Percentiles rank a stretch among this genome's conserved stretches.
Evolutionary conservation across 2,113 vertebrate genomes (phyloP).

Genomic region (Hiodon tergisus): DNA sequence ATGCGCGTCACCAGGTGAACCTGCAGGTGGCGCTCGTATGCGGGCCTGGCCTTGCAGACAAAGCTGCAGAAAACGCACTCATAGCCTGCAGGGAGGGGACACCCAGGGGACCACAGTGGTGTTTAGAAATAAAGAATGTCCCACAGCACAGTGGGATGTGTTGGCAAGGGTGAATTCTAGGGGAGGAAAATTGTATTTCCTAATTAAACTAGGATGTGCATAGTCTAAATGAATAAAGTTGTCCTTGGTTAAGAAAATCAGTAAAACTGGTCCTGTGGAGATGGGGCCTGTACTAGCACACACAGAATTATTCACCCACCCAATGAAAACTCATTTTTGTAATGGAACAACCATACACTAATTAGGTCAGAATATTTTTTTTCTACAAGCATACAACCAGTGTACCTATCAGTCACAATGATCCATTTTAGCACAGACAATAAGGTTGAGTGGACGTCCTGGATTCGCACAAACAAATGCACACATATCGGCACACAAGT

Average conservation of each 20-base stretch:
- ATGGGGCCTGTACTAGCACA: too few species aligned
- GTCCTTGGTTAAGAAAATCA: not conserved
- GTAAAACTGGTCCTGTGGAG: not conserved
- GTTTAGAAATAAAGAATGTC: not conserved
- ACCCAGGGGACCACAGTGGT: not conserved
- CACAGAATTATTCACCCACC: not conserved
- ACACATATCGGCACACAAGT: not conserved
- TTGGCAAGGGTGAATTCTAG: not conserved
- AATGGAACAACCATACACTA: too few species aligned
- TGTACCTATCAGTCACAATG: not conserved
- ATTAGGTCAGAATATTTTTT: too few species aligned
- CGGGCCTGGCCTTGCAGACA: slow-evolving; percentile 96
- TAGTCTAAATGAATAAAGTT: not conserved
- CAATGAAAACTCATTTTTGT: not conserved
- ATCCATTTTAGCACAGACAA: not conserved
- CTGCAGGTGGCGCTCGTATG: slow-evolving; percentile 97
- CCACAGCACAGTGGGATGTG: not conserved
- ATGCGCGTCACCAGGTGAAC: slow-evolving; percentile 97
- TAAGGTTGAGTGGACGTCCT: not conserved
- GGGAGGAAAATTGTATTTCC: not conserved
- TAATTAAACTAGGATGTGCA: not conserved
- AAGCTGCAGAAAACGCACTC: slow-evolving; percentile 99
- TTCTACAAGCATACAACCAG: not conserved
- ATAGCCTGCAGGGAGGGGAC: slow-evolving; percentile 70
- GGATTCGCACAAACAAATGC: too few species aligned